Evolutionary conservation across 2,797 vertebrate genomes (phyloP).

Genomic region (Hemitrygon akajei): DNA sequence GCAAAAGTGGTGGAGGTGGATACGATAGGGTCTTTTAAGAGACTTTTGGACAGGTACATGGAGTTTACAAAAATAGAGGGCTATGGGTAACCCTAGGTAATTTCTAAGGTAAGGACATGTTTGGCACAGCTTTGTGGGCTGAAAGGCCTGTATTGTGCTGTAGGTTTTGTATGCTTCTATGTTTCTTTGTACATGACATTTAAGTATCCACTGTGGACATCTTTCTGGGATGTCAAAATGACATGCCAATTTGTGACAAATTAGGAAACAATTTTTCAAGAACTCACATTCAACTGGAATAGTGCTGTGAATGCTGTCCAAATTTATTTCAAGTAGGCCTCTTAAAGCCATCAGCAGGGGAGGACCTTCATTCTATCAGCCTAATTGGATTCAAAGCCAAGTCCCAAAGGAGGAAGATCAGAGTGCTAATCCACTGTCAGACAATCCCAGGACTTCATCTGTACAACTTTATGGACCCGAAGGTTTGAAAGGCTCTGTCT

Average conservation of each 20-base stretch:
- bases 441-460: not conserved
- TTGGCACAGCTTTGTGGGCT: too few relatives aligned
- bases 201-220: not conserved
- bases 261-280: not conserved
- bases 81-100: too few relatives aligned
- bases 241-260: not conserved
- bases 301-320: not conserved
- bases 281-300: not conserved
- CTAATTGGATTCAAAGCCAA: slow-evolving; percentile 7
- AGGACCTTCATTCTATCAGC: not conserved
- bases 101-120: too few relatives aligned
- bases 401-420: not conserved
- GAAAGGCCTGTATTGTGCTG: too few relatives aligned
- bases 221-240: not conserved
- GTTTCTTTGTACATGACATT: not conserved
- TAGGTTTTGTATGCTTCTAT: too few relatives aligned
- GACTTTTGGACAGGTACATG: too few relatives aligned
- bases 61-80: too few relatives aligned
- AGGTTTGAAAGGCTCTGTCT: slow-evolving; percentile 1
- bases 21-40: too few relatives aligned
- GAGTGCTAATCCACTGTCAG: not conserved
- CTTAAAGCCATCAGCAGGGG: not conserved
- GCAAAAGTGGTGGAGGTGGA: too few relatives aligned
- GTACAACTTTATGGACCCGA: not conserved
- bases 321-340: not conserved